phyloP scores from a whole-genome alignment of 2,113 vertebrate species.

The Prionailurus bengalensis region DNA sequence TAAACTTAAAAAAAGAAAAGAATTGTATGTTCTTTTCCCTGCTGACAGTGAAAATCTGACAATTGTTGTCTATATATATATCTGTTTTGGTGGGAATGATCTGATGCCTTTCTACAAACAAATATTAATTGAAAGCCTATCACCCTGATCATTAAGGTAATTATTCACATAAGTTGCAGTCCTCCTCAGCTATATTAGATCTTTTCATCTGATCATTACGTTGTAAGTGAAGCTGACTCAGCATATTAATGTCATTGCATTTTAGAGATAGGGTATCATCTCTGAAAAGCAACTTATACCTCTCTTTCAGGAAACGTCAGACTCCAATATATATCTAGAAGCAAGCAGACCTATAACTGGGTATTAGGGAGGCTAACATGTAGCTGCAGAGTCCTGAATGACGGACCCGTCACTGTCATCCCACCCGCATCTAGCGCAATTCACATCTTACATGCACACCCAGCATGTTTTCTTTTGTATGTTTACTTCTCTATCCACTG shows the following conservation, averaged over 20 bases:
- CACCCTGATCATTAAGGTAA: not conserved
- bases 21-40: not conserved
- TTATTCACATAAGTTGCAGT: not conserved
- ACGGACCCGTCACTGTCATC: not conserved
- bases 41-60: not conserved
- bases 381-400: not conserved
- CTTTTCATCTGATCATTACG: not conserved
- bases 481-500: not conserved
- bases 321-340: not conserved
- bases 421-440: fast-evolving
- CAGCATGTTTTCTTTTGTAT: not conserved
- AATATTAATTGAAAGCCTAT: not conserved
- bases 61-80: fast-evolving
- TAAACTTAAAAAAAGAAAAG: not conserved
- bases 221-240: not conserved
- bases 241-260: not conserved
- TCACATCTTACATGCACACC: not conserved
- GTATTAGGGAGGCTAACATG: not conserved
- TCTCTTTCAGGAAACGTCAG: slow-evolving; percentile 16
- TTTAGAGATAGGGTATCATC: not conserved
- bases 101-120: not conserved
- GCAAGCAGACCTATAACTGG: not conserved
- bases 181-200: not conserved
- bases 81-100: no score
- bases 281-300: not conserved